Conservation (phyloP, 1,140 invertebrate genomes). For the Euborellia annulipes region DNA sequence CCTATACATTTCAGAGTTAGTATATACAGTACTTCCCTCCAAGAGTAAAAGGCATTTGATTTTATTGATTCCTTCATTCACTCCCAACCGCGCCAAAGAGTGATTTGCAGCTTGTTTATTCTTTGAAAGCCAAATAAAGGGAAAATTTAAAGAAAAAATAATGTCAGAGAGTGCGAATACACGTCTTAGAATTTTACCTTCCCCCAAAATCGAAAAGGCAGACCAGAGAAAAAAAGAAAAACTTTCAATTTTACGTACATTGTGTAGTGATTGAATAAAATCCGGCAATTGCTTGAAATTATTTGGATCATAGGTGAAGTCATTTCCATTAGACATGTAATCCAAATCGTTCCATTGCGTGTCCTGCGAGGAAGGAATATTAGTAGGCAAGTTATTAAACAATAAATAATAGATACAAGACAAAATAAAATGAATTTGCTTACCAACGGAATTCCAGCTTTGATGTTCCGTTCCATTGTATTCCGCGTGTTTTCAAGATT, state of each 20-base stretch:
- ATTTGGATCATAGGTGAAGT: slow-evolving; percentile 62
- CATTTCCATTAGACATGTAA: slow-evolving; percentile 72
- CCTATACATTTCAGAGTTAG: too few species aligned
- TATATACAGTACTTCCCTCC: too few species aligned
- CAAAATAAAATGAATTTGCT: neutral
- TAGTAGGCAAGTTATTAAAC: slow-evolving; percentile 5
- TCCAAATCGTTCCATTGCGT: slow-evolving; percentile 83
- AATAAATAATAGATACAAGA: slow-evolving; percentile 2
- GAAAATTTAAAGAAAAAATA: too few species aligned
- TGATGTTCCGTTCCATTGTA: neutral
- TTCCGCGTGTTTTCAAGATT: neutral
- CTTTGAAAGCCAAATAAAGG: too few species aligned
- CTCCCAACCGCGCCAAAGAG: too few species aligned
- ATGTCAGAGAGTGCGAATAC: too few species aligned
- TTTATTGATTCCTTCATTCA: too few species aligned
- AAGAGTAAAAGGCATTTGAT: too few species aligned
- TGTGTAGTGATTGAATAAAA: slow-evolving; percentile 57
- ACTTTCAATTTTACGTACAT: slow-evolving; percentile 26
- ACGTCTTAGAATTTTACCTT: too few species aligned
- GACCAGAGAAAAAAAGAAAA: too few species aligned
- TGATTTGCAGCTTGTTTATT: too few species aligned
- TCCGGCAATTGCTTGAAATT: slow-evolving; percentile 50
- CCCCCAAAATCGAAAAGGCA: too few species aligned
- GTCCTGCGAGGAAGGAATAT: slow-evolving; percentile 30
- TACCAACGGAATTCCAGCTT: neutral